These are phyloP conservation scores for Baryphthengus martii DNA, from an alignment of 2,113 vertebrate species.

Conservation along the genomic window DNA sequence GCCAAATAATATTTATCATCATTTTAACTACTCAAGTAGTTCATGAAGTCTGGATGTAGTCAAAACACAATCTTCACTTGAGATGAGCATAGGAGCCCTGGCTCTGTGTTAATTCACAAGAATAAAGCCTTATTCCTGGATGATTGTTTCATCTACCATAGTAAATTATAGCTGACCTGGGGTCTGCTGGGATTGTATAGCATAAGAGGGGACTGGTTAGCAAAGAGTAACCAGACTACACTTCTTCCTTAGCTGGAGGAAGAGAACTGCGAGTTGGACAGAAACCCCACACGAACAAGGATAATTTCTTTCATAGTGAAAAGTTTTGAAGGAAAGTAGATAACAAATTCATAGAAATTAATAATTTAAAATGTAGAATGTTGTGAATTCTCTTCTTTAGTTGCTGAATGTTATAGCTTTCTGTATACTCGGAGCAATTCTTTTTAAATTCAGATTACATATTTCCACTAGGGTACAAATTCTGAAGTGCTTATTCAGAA, in stretches of 20 bases:
- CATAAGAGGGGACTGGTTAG: background rate
- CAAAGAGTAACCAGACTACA: background rate
- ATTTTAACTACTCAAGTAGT: background rate
- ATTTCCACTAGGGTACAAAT: slow-evolving; percentile 28
- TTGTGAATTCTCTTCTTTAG: slow-evolving; percentile 19
- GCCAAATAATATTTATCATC: background rate
- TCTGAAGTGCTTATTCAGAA: slow-evolving; percentile 39
- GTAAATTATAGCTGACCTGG: background rate
- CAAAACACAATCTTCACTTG: background rate
- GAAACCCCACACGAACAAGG: background rate
- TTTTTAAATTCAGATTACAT: slow-evolving; percentile 61
- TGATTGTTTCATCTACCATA: background rate
- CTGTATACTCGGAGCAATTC: background rate
- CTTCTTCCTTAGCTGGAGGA: background rate
- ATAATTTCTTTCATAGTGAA: background rate
- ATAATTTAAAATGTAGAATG: slow-evolving; percentile 33
- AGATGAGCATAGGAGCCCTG: background rate
- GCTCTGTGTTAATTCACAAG: background rate
- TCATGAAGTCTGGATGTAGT: background rate
- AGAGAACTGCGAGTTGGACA: background rate
- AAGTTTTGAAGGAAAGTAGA: slow-evolving; percentile 42
- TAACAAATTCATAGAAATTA: slow-evolving; percentile 48
- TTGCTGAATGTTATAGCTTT: background rate
- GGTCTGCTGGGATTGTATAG: background rate
- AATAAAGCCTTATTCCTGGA: background rate